Evolutionary conservation across 2,797 vertebrate species (phyloP).

Genomic region (Ptychadena robeensis): DNA sequence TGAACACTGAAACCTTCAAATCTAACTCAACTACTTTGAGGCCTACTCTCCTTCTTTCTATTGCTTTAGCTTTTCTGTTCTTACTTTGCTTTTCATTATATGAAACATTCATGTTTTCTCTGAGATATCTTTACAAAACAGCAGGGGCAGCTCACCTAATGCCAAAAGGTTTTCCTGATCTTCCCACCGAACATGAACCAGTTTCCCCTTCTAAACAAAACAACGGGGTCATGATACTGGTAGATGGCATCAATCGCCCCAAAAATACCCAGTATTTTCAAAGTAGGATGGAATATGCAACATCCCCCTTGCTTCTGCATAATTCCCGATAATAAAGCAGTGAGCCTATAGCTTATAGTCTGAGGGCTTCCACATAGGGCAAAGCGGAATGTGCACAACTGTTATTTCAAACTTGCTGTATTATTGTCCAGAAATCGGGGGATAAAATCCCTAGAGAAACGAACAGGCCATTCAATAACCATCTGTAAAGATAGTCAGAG

Average conservation of each 20-base stretch:
- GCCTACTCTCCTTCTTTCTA: slow-evolving; percentile 68
- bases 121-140: slow-evolving; percentile 14
- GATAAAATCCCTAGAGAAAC: too few species aligned
- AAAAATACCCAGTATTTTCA: too few species aligned
- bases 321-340: too few species aligned
- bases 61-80: slow-evolving; percentile 10
- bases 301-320: not conserved
- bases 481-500: too few species aligned
- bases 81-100: slow-evolving; percentile 61
- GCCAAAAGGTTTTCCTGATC: not conserved
- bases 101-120: slow-evolving; percentile 72
- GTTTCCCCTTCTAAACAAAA: not conserved
- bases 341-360: too few species aligned
- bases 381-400: too few species aligned
- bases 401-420: too few species aligned
- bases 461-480: too few species aligned
- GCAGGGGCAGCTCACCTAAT: not conserved
- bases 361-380: too few species aligned
- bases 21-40: slow-evolving; percentile 73
- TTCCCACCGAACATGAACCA: not conserved
- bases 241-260: not conserved
- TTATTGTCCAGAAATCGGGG: too few species aligned
- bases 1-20: slow-evolving; percentile 73
- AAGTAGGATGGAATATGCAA: not conserved
- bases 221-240: not conserved